Evolutionary conservation across 2,797 vertebrate species (phyloP).

Genomic region (Mallotus villosus): DNA sequence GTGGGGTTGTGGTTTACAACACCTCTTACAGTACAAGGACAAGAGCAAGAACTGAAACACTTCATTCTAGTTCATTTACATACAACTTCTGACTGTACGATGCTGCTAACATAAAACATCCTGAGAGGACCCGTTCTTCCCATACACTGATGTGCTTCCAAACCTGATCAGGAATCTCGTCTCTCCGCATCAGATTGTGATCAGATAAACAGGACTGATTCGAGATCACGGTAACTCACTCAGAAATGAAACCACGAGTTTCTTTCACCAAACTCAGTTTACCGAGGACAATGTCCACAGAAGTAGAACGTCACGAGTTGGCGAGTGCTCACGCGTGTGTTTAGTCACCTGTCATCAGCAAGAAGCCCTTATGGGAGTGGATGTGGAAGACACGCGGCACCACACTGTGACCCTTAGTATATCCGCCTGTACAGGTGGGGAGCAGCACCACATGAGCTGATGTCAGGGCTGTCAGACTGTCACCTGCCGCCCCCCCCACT

Average conservation of each 20-base stretch:
- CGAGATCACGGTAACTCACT: background rate
- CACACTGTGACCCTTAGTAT: background rate
- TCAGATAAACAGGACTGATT: background rate
- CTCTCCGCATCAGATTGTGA: background rate
- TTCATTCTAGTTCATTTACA: conserved; percentile 1
- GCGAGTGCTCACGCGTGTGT: background rate
- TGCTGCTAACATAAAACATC: conserved; percentile 16
- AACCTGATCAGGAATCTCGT: background rate
- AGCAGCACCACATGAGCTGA: background rate
- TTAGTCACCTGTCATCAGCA: conserved; percentile 1
- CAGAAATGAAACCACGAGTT: background rate
- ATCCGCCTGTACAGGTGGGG: background rate
- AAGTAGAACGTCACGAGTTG: background rate
- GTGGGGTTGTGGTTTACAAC: conserved; percentile 32
- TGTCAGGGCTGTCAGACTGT: background rate
- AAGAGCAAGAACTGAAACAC: background rate
- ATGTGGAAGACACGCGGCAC: too few relatives aligned
- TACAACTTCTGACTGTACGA: background rate
- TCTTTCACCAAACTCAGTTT: background rate
- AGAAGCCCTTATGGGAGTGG: too few relatives aligned
- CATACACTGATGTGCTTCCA: background rate
- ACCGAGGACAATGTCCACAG: background rate
- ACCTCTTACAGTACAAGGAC: conserved; percentile 19
- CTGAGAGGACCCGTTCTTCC: background rate
- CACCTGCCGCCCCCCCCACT: too few relatives aligned